Conservation (phyloP, 2,113 vertebrate species). For the Malurus cyaneus region DNA sequence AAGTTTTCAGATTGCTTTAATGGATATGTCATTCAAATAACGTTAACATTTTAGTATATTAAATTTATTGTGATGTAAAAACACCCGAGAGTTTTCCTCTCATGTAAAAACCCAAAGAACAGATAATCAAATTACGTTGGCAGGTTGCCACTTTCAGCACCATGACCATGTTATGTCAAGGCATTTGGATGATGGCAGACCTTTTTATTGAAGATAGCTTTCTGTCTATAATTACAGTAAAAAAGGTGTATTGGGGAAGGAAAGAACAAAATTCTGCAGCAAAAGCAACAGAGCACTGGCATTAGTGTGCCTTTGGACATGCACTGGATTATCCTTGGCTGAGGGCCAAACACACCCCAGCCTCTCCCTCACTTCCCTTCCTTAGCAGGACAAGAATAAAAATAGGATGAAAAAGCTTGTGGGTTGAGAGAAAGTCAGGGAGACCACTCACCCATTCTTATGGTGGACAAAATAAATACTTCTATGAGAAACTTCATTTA, state of each 20-base stretch:
- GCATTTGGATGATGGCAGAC: background rate
- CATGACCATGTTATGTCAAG: background rate
- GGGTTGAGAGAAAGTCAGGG: background rate
- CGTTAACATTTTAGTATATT: background rate
- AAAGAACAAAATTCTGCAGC: background rate
- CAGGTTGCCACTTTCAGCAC: background rate
- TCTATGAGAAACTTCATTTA: background rate
- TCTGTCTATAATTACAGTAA: background rate
- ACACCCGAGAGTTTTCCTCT: background rate
- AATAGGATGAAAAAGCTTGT: background rate
- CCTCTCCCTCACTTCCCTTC: background rate
- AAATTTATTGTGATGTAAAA: background rate
- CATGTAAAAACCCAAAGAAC: background rate
- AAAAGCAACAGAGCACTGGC: background rate
- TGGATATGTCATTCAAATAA: background rate
- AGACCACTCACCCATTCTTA: background rate
- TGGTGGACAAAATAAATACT: background rate
- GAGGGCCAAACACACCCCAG: background rate
- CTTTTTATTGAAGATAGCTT: background rate
- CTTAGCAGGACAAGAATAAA: accelerated
- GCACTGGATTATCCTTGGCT: background rate
- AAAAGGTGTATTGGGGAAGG: background rate
- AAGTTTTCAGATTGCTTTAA: constrained; percentile 40
- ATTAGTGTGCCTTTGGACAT: background rate
- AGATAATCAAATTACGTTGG: background rate